phyloP scores from a whole-genome alignment of 2,113 vertebrate genomes.

The Sterna hirundo region DNA sequence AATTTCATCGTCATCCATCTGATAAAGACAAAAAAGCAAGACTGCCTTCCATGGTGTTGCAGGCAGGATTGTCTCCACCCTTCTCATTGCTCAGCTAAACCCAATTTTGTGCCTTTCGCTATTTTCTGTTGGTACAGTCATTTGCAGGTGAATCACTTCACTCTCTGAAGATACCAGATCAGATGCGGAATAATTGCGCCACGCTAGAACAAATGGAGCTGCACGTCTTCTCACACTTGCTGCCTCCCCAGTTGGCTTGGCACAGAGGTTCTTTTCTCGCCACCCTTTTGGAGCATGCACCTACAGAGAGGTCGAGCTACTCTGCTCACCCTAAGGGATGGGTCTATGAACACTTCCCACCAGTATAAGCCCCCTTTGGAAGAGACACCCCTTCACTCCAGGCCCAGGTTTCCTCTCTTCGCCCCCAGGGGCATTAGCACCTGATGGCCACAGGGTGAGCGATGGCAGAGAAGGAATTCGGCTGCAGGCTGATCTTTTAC shows the following conservation, averaged over 20 bases:
- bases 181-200: neutral
- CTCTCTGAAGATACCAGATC: neutral
- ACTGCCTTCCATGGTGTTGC: neutral
- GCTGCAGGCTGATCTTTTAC: neutral
- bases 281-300: neutral
- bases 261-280: neutral
- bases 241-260: neutral
- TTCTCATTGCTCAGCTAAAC: constrained; percentile 24
- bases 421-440: rapidly evolving
- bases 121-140: neutral
- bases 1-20: constrained; percentile 44
- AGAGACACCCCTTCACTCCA: neutral
- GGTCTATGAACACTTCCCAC: neutral
- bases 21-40: neutral
- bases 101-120: neutral
- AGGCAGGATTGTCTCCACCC: neutral
- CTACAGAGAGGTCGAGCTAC: neutral
- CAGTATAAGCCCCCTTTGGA: neutral
- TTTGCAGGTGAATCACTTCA: constrained; percentile 37
- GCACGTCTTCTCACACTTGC: neutral
- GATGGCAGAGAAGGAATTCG: neutral
- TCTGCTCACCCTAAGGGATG: neutral
- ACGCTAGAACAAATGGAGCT: neutral
- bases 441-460: neutral
- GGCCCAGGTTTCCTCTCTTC: neutral